Base-by-base conservation (phyloP, 2,113 vertebrate species). In the Ornithorhynchus anatinus region DNA sequence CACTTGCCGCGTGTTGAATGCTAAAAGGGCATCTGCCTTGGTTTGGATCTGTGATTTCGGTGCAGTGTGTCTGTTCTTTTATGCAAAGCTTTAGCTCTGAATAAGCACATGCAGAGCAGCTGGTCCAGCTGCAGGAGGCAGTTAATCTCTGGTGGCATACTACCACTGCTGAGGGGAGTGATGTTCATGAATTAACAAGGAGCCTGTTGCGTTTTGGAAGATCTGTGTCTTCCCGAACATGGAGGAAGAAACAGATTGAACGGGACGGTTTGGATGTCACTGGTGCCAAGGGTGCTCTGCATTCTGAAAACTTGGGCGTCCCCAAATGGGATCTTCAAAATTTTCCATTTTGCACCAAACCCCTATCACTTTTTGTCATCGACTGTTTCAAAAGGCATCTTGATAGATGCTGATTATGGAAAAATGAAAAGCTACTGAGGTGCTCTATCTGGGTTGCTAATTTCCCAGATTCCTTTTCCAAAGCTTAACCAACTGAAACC, bases 191-290 rank as follows among this genome's bases (percentile, higher is more conserved):
- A 33, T 52, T 62, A 53, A 54, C 53, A 66, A 43, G 60, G 58
- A 77, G 57, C 71, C 79, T 67, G 33, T 69, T 81, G 84, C 79
- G 79, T 80, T 80, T 67, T 60, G 66, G 62, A 37, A 44, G 59
- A 25, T 1, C 39, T 52, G 71, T 51, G 15, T 52, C 25, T 77
- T 80, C 25, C 69, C 62, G 45, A 29, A 69, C 60, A 25, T 67
- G 42, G 19, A 50, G 10, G 7, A 64, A 72, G 31, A 70, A 53
- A 20, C 40, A 8, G 11, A 1, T 7, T n/a, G n/a, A n/a, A n/a
- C n/a, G n/a, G n/a, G n/a, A n/a, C n/a, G n/a, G n/a, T 33, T 50
- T 7, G 11, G 13, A 22, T 40, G 12, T 31, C 10, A 25, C 36
- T 29, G 23, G 32, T 44, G n/a, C n/a, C n/a, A 7, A 5, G 25